A percentile compares a stretch with the other conserved stretches of the same genome.
Conservation (phyloP, 2,888 invertebrate species). For the Dascillus cervinus region DNA sequence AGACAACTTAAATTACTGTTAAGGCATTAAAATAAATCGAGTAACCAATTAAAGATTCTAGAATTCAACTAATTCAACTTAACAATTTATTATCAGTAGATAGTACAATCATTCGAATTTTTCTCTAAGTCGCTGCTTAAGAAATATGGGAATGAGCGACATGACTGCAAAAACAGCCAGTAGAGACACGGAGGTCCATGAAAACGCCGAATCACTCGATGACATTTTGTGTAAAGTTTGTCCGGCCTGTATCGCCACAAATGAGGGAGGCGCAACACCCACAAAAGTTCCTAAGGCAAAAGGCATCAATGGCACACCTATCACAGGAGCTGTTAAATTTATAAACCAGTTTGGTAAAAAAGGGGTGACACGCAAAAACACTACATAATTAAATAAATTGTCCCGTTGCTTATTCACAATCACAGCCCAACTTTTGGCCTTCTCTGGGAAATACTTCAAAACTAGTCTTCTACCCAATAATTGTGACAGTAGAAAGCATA, state of each 20-base stretch:
- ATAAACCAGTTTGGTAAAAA: constrained; percentile 99
- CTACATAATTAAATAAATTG: constrained; percentile 89
- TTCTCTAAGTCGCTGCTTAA: constrained; percentile 70
- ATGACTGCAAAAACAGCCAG: constrained; percentile 72
- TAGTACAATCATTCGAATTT: constrained; percentile 59
- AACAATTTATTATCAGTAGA: constrained; percentile 3
- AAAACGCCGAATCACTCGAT: constrained; percentile 79
- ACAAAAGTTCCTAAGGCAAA: constrained; percentile 96
- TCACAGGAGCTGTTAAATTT: constrained; percentile 91
- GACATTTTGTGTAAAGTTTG: constrained; percentile 91
- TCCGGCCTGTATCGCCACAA: constrained; percentile 96
- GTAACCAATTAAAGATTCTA: too few relatives aligned
- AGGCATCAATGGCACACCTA: constrained; percentile 86
- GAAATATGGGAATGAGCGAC: constrained; percentile 80
- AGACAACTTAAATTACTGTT: too few relatives aligned
- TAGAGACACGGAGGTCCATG: constrained; percentile 76
- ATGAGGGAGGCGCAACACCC: constrained; percentile 93
- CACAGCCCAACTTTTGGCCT: constrained; percentile 76
- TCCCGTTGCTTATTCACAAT: constrained; percentile 80
- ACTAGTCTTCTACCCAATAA: constrained; percentile 82
- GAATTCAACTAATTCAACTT: not conserved
- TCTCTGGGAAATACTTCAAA: constrained; percentile 79
- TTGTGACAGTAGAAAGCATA: constrained; percentile 91
- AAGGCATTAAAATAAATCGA: too few relatives aligned
- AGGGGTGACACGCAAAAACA: constrained; percentile 95